Percentiles rank a stretch among this genome's conserved stretches.
phyloP scores from a whole-genome alignment of 2,113 vertebrate species.

The Otocyon megalotis region DNA sequence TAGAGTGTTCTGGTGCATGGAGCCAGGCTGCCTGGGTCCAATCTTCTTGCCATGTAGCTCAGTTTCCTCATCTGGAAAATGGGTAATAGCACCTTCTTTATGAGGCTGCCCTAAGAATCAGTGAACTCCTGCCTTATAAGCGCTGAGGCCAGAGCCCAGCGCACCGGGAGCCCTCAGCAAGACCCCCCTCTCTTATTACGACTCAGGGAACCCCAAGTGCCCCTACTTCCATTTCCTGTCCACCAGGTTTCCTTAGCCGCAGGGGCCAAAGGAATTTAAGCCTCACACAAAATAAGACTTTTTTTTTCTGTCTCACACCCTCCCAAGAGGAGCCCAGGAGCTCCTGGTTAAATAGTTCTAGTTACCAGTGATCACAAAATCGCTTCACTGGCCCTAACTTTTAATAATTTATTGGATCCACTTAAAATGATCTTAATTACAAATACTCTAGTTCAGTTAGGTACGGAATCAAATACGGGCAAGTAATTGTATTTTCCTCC shows the following conservation, averaged over 20 bases:
- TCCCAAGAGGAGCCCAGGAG: neutral
- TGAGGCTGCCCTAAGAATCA: neutral
- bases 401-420: slow-evolving; percentile 36
- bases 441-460: slow-evolving; percentile 32
- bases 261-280: neutral
- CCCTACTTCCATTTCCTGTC: neutral
- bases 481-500: slow-evolving; percentile 38
- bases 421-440: slow-evolving; percentile 49
- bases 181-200: neutral
- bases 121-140: neutral
- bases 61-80: slow-evolving; percentile 31
- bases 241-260: neutral
- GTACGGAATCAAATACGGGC: neutral
- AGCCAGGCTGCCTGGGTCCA: neutral
- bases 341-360: neutral
- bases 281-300: neutral
- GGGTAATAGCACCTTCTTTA: neutral
- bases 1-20: neutral
- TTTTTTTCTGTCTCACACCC: neutral
- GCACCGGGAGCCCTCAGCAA: rapidly evolving
- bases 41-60: neutral
- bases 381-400: neutral
- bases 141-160: neutral
- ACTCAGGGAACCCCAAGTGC: neutral
- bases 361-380: neutral